These are phyloP conservation scores for Callaeas wilsoni DNA, from an alignment of 2,113 vertebrate genomes.

Conservation along the genomic window DNA sequence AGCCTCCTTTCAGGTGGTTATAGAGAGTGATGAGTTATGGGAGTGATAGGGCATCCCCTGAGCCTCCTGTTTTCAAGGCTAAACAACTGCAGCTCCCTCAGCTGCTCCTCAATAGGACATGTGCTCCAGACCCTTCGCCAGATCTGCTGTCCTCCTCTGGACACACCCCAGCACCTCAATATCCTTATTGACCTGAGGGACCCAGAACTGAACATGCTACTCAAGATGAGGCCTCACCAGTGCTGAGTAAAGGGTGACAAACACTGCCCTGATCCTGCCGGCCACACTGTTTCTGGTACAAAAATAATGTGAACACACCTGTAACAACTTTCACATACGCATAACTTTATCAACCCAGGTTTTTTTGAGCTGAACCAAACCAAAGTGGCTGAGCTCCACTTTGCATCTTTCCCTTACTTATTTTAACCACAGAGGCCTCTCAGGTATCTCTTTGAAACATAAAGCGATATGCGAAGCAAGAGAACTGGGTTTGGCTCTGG, in stretches of 20 bases:
- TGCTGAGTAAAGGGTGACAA: background rate
- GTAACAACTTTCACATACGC: background rate
- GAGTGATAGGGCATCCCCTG: too few relatives aligned
- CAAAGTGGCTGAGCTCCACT: background rate
- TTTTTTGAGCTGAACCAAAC: background rate
- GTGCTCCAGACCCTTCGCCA: background rate
- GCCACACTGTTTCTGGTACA: background rate
- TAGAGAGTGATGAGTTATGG: background rate
- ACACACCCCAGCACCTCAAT: background rate
- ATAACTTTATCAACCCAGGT: background rate
- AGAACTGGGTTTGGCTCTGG: background rate
- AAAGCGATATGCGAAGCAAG: background rate
- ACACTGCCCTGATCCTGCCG: background rate
- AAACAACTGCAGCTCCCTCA: background rate
- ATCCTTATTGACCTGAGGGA: background rate
- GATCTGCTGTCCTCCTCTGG: background rate
- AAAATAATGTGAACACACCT: background rate
- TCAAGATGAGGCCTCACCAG: background rate
- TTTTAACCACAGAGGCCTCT: background rate
- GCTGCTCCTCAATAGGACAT: accelerated
- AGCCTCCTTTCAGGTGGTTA: background rate
- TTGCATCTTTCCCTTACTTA: background rate
- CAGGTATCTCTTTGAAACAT: background rate
- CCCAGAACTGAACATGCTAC: background rate
- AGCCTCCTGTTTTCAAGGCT: background rate